Base-by-base conservation (phyloP, 2,888 invertebrate species). In the Troides aeacus region DNA sequence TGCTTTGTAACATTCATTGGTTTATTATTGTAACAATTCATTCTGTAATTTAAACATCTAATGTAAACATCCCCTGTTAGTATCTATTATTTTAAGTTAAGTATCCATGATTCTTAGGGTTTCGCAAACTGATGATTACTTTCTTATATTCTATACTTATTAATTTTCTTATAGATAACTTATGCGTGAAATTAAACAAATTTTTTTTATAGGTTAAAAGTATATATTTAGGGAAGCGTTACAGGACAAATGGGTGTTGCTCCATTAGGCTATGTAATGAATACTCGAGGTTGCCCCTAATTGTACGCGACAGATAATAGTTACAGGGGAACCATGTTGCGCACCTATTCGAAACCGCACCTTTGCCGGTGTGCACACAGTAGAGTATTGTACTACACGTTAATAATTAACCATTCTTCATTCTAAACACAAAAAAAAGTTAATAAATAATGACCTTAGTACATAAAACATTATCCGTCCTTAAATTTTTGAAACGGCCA, bases 261-360 rank as follows among this genome's bases (percentile, higher is more conserved):
- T 86, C 90, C 88, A 91, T 92, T 91, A 90, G 88, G 85, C 88
- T 86, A 84, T 89, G 91, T 91, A 92, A 91, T 91, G 87, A 91
- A 91, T 90, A 90, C 87, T 83, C 82, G 82, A 82, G 86, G 87
- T 85, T 85, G 83, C 84, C 86, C 86, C 84, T 89, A 89, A 90
- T 89, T 90, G 89, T 86, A 83, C 83, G 79, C 81, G 84, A 85
- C 83, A 82, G 83, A 85, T 84, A 86, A 84, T 85, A 84, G 81
- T 81, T 76, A 82, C 79, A 83, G 78, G 81, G 81, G 72, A 72
- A 74, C 74, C 84, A 84, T 85, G 82, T 80, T 30, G 84, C 67
- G 79, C 78, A 81, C 80, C 80, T 80, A 85, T 86, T 81, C 80
- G 76, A 78, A 84, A 85, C 87, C 88, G 81, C 89, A 78, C 88